Evolutionary conservation across 2,113 vertebrate species (phyloP).

Genomic region (Catagonus wagneri): DNA sequence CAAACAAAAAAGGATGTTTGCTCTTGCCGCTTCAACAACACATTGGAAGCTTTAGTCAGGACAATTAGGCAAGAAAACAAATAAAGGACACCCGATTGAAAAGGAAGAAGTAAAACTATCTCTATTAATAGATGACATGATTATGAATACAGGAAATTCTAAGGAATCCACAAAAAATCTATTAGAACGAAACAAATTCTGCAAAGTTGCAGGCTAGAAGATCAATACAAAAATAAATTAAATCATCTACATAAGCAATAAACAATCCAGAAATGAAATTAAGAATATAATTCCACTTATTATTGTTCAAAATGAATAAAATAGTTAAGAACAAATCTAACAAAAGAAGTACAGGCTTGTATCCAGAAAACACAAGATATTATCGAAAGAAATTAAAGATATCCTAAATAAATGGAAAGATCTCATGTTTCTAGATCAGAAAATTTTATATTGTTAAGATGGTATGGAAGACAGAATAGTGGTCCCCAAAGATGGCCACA

Average conservation of each 20-base stretch:
- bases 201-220: neutral
- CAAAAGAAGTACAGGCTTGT: neutral
- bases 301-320: slow-evolving; percentile 15
- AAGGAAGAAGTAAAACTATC: neutral
- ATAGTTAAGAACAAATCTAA: slow-evolving; percentile 2
- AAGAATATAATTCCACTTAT: neutral
- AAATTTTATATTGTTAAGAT: slow-evolving; percentile 34
- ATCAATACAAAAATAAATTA: slow-evolving; percentile 37
- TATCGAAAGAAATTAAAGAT: slow-evolving; percentile 37
- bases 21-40: neutral
- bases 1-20: neutral
- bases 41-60: neutral
- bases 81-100: neutral
- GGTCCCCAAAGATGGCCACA: neutral
- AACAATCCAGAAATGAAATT: slow-evolving; percentile 1
- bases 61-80: neutral
- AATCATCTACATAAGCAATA: neutral
- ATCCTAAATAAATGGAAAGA: neutral
- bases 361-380: neutral
- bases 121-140: slow-evolving; percentile 5
- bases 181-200: slow-evolving; percentile 52
- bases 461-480: neutral
- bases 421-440: neutral
- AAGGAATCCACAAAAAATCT: neutral
- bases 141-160: neutral